A percentile compares a stretch with the other conserved stretches of the same genome.
These are phyloP conservation scores for Coleophora deauratella DNA, from an alignment of 2,888 invertebrate species.

Conservation along the genomic window DNA sequence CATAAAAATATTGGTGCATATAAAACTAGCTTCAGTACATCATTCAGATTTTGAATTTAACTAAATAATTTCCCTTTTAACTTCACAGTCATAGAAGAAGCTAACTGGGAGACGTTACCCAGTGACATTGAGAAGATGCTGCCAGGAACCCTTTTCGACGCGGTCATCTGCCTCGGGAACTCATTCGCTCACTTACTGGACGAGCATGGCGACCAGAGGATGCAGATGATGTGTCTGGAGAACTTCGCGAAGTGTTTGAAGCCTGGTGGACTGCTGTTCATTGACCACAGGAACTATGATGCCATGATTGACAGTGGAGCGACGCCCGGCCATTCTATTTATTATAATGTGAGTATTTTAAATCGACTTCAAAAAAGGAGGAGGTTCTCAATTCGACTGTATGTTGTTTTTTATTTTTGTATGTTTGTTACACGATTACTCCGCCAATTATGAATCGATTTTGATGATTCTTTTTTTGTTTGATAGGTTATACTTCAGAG, in stretches of 20 bases:
- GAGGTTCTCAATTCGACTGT: no score
- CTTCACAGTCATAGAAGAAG: slow-evolving; percentile 87
- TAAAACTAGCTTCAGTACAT: no score
- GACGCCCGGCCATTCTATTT: slow-evolving; percentile 88
- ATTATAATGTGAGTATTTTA: slow-evolving; percentile 85
- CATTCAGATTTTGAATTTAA: no score
- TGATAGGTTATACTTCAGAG: no score
- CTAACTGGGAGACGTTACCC: slow-evolving; percentile 89
- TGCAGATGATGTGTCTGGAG: slow-evolving; percentile 83
- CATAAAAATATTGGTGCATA: no score
- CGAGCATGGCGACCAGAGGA: slow-evolving; percentile 83
- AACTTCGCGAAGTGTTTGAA: slow-evolving; percentile 89
- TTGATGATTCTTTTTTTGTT: no score
- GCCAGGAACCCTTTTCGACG: slow-evolving; percentile 83
- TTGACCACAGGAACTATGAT: slow-evolving; percentile 94
- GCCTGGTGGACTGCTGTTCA: slow-evolving; percentile 87
- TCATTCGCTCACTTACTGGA: slow-evolving; percentile 93
- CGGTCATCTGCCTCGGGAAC: slow-evolving; percentile 92
- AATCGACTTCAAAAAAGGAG: no score
- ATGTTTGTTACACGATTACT: no score
- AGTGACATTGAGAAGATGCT: slow-evolving; percentile 79
- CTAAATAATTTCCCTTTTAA: no score
- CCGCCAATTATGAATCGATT: no score
- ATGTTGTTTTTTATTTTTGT: no score
- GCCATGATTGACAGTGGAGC: slow-evolving; percentile 83